These are phyloP conservation scores for Oceanodroma tethys DNA, from an alignment of 2,113 vertebrate species.

Conservation along the genomic window DNA sequence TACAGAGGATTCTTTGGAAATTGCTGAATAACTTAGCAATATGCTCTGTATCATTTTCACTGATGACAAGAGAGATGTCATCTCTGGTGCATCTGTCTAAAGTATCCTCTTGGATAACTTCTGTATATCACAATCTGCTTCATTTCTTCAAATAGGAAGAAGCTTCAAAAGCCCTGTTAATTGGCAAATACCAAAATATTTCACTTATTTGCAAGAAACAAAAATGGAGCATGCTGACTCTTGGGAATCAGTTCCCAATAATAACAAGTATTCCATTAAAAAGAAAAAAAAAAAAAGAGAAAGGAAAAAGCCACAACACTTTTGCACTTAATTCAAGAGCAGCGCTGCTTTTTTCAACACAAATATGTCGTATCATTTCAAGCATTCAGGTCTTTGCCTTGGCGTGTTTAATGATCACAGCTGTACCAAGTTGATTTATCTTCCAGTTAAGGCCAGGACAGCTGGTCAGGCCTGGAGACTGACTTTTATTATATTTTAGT, in stretches of 20 bases:
- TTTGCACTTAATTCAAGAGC: neutral
- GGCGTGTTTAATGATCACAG: conserved; percentile 46
- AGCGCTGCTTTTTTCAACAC: neutral
- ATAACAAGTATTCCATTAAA: neutral
- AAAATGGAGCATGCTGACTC: neutral
- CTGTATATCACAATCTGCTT: neutral
- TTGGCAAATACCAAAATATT: neutral
- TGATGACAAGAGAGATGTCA: conserved; percentile 41
- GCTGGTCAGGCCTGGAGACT: conserved; percentile 34
- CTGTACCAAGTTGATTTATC: conserved; percentile 42
- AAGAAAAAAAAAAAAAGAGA: neutral
- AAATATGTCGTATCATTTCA: neutral
- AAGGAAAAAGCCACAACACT: neutral
- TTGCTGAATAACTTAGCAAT: conserved; percentile 52
- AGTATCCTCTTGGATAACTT: conserved; percentile 50
- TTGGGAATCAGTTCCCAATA: neutral
- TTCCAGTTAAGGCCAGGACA: conserved; percentile 47
- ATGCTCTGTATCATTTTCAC: conserved; percentile 64
- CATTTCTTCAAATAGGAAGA: neutral
- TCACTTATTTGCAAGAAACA: neutral
- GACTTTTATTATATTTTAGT: conserved; percentile 46
- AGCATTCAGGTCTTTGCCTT: conserved; percentile 13
- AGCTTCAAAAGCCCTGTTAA: neutral
- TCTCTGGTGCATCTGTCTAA: conserved; percentile 48
- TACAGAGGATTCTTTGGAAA: conserved; percentile 57